Evolutionary conservation across 2,888 invertebrate species (phyloP).

Genomic region (Panzeria rudis): DNA sequence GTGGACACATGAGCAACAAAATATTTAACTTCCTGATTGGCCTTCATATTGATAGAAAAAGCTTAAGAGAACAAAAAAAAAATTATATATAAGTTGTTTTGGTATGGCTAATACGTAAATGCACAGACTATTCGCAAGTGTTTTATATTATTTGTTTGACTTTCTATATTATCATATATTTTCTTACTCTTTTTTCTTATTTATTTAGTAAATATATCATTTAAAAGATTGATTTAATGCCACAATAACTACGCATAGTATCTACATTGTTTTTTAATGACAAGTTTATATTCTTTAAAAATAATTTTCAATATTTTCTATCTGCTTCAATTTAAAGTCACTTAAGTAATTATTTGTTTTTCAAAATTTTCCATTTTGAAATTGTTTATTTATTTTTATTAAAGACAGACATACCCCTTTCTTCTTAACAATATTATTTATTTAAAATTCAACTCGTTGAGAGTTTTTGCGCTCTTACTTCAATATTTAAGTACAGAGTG

Average conservation of each 20-base stretch:
- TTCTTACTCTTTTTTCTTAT: neutral
- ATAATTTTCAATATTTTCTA: neutral
- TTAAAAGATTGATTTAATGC: neutral
- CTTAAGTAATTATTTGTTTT: neutral
- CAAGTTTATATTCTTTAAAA: neutral
- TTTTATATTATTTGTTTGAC: no score
- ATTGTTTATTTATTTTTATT: neutral
- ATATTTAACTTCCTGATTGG: no score
- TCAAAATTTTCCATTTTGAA: slow-evolving; percentile 9
- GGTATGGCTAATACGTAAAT: no score
- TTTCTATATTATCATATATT: no score
- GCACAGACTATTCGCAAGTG: no score
- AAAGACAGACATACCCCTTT: neutral
- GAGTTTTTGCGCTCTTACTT: slow-evolving; percentile 19
- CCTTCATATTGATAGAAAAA: no score
- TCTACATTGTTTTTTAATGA: neutral
- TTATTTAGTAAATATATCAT: neutral
- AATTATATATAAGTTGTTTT: no score
- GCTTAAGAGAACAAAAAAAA: no score
- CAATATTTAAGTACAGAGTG: slow-evolving; percentile 26
- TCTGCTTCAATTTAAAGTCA: neutral
- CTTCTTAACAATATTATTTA: slow-evolving; percentile 4
- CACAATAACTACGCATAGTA: neutral
- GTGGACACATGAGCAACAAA: no score
- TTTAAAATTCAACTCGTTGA: slow-evolving; percentile 20